These are phyloP conservation scores for Mylabris sibirica DNA, from an alignment of 2,888 invertebrate species.

Conservation along the genomic window DNA sequence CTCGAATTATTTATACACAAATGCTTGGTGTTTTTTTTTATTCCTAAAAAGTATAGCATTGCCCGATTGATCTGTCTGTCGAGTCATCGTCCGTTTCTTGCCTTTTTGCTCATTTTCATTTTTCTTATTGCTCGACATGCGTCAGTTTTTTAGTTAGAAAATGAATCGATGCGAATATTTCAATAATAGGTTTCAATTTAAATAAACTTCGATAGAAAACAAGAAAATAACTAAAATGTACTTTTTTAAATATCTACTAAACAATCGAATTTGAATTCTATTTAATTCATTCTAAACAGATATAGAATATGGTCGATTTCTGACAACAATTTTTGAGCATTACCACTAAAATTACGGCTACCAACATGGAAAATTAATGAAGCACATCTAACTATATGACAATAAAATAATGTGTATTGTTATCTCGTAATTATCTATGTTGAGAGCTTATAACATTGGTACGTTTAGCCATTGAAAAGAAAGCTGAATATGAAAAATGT, in stretches of 20 bases:
- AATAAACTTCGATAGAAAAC: conserved; percentile 42
- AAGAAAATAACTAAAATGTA: conserved; percentile 45
- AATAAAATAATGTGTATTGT: conserved; percentile 6
- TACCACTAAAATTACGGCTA: background rate
- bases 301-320: background rate
- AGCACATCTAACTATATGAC: background rate
- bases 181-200: conserved; percentile 46
- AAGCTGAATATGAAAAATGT: background rate
- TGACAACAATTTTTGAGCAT: background rate
- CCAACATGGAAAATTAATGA: background rate
- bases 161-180: conserved; percentile 52
- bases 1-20: conserved; percentile 49
- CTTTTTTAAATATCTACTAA: background rate
- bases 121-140: conserved; percentile 21
- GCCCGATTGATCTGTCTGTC: conserved; percentile 49
- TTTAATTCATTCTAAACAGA: background rate
- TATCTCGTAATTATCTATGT: background rate
- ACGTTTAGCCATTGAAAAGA: background rate
- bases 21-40: conserved; percentile 40
- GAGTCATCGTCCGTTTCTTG: conserved; percentile 5
- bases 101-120: conserved; percentile 33
- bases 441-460: background rate
- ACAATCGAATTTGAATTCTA: background rate
- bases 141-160: conserved; percentile 40
- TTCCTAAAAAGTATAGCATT: conserved; percentile 43